Evolutionary conservation across 2,113 vertebrate genomes (phyloP).

Genomic region (Caranx melampygus): DNA sequence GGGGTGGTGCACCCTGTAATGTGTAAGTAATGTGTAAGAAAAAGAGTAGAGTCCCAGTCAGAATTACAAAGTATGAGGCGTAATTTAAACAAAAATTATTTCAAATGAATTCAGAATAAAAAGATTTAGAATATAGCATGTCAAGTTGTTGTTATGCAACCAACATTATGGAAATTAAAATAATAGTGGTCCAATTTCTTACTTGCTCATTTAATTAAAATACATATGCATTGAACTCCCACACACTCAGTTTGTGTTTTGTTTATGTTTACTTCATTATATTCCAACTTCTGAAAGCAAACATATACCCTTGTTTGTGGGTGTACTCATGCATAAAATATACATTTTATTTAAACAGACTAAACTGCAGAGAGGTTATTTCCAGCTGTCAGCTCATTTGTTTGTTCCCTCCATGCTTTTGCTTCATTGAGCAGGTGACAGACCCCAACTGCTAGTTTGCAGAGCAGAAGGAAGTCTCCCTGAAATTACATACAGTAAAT

Average conservation of each 20-base stretch:
- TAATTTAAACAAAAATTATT: neutral
- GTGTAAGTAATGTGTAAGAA: too few relatives aligned
- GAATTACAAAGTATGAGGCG: neutral
- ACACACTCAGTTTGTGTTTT: neutral
- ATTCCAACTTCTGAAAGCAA: neutral
- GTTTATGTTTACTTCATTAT: too few relatives aligned
- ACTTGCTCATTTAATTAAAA: neutral
- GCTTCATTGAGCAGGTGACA: conserved; percentile 9
- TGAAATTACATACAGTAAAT: conserved; percentile 65
- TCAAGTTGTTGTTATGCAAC: neutral
- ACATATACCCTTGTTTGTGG: neutral
- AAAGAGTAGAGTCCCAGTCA: neutral
- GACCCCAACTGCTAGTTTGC: conserved; percentile 19
- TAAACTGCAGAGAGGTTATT: neutral
- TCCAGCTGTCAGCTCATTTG: neutral
- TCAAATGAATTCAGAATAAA: neutral
- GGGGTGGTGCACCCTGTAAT: too few relatives aligned
- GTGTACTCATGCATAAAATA: neutral
- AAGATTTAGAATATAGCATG: neutral
- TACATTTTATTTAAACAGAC: neutral
- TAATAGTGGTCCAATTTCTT: neutral
- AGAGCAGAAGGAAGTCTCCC: conserved; percentile 18
- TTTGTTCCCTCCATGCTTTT: neutral
- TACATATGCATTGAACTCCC: too few relatives aligned
- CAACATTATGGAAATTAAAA: neutral